Base-by-base conservation (phyloP, 2,113 vertebrate genomes). In the Cryptotis parvus region DNA sequence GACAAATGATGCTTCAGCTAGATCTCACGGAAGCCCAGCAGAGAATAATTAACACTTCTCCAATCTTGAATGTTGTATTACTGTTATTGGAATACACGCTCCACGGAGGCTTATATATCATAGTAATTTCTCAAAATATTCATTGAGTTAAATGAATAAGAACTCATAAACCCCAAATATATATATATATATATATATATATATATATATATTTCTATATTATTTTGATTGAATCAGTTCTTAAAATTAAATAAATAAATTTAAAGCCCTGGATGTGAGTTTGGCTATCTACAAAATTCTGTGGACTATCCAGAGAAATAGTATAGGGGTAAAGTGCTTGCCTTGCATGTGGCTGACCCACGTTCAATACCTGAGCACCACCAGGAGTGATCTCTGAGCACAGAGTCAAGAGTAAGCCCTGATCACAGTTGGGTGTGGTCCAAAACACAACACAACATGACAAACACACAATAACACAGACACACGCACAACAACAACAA, bases 191-290 rank as follows among this genome's bases (percentile, higher is more conserved):
- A 58, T 58, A 63, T 7, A 49, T 49, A 63, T 7, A 49, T 49
- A 49, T 49, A 49, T 49, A 75, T 66, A 80, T 52, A 75, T 72
- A 58, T 58, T 20, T 58, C 16, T 58, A 58, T 58, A 58, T 58
- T 18, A 58, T 58, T 58, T 58, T 3, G 89, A 84, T 52, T 86
- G 84, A 92, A 91, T 85, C 52, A 90, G 31, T 61, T 92, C 37
- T 33, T 82, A 45, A 85, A 63, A 92, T 87, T 80, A 96, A 86
- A 77, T 31, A 83, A 89, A 80, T 68, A 39, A 58, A 58, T 41
- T 63, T 84, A 26, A 73, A 74, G 77, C n/a, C 20, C 58, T n/a
- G 27, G 26, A 39, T 49, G 7, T 86, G 72, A 85, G 37, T 79
- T 39, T 87, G 78, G 58, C 74, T 78, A 37, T 74, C 35, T 66